Base-by-base conservation (phyloP, 2,888 invertebrate species). In the Ceraclea dissimilis region DNA sequence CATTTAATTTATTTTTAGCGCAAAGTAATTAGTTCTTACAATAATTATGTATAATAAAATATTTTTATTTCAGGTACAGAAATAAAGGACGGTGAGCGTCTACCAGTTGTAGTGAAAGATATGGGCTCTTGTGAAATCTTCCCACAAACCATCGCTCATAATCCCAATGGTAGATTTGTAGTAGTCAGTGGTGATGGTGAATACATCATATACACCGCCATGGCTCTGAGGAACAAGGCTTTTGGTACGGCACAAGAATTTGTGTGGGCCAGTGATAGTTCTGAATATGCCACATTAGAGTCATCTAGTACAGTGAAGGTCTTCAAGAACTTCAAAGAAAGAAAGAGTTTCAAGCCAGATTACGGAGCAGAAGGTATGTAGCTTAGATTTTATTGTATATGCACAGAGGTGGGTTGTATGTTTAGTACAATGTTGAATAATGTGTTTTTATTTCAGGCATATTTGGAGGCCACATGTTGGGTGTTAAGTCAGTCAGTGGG, bases 91-190 rank as follows among this genome's bases (percentile, higher is more conserved):
- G 96, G 96, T 0, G 95, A 96, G 72, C 81, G 93, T 1, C 79
- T 99, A 13, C 92, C 96, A 0, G 84, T 99, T 1, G 90, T 90
- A 2, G 91, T 97, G 0, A 99, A 99, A 71, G 99, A 99, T 68
- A 95, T 99, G 93, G 99, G 99, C 1, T 93, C 95, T 5, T 99
- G 98, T 70, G 99, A 99, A 74, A 96, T 99, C 61, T 99, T 98
- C 71, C 99, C 99, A 0, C 99, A 99, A 70, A 96, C 93, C 0
- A 93, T 99, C 62, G 90, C 92, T 22, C 99, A 99, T 72, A 99
- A 98, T 74, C 96, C 98, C 0, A 99, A 99, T 71, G 99, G 99
- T 16, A 85, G 93, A 22, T 85, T 86, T 63, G 80, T 82, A 2
- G 98, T 97, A 0, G 98, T 98, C 1, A 99, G 99, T 68, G 99